Evolutionary conservation across 2,888 invertebrate genomes (phyloP).

Genomic region (Meganola albula): DNA sequence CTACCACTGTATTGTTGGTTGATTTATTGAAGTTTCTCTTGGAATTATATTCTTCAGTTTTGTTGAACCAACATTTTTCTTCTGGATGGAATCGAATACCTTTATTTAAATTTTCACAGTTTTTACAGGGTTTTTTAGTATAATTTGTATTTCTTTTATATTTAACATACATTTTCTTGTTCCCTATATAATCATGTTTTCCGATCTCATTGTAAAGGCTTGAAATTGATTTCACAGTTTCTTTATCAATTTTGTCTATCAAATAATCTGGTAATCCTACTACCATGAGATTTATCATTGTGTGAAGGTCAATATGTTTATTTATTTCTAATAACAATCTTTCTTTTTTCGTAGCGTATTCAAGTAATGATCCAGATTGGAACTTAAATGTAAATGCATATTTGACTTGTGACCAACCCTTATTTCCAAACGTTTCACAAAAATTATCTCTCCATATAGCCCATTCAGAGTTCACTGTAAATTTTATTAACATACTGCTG

Average conservation of each 20-base stretch:
- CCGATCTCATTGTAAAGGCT: constrained; percentile 1
- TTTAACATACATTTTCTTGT: not conserved
- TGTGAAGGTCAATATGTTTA: constrained; percentile 12
- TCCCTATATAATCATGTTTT: too few species aligned
- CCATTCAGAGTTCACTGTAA: not conserved
- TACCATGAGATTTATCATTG: constrained; percentile 15
- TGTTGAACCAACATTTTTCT: not conserved
- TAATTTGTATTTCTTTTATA: not conserved
- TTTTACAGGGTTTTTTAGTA: not conserved
- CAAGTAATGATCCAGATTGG: constrained; percentile 13
- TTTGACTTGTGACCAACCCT: constrained; percentile 21
- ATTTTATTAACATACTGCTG: constrained; percentile 2
- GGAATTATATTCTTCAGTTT: not conserved
- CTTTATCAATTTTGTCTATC: constrained; percentile 3
- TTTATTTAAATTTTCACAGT: not conserved
- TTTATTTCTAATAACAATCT: constrained; percentile 15
- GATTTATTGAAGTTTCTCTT: too few species aligned
- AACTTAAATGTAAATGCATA: constrained; percentile 25
- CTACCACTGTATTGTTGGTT: not conserved
- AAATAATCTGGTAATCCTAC: constrained; percentile 4
- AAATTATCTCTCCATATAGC: constrained; percentile 14
- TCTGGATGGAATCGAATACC: not conserved
- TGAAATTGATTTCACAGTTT: not conserved
- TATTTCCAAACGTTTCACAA: constrained; percentile 21
- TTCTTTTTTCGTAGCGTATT: constrained; percentile 23